A percentile compares a stretch with the other conserved stretches of the same genome.
phyloP scores from a whole-genome alignment of 2,797 vertebrate species.

The Lacerta bilineata region DNA sequence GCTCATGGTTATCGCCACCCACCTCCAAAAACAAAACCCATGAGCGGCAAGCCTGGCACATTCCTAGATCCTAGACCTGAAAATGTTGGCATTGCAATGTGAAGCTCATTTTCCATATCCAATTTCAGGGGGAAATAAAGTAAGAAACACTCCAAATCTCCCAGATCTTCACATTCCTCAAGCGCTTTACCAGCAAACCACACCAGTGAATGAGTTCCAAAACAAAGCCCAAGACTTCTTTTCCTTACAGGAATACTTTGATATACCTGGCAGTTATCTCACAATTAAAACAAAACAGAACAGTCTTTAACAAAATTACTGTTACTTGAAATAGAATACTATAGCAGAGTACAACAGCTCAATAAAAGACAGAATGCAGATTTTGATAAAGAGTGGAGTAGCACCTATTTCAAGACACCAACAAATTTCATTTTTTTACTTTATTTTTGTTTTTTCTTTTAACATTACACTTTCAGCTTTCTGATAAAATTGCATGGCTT shows the following conservation, averaged over 20 bases:
- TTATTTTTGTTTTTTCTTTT: not conserved
- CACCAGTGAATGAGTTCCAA: not conserved
- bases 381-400: not conserved
- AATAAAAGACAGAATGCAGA: not conserved
- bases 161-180: not conserved
- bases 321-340: not conserved
- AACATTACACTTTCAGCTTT: not conserved
- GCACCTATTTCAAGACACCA: not conserved
- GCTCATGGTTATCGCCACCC: too few relatives aligned
- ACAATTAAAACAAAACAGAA: not conserved
- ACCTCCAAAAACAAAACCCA: too few relatives aligned
- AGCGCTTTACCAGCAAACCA: not conserved
- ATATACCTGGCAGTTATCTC: not conserved
- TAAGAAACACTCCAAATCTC: not conserved
- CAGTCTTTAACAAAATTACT: not conserved
- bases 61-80: not conserved
- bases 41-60: not conserved
- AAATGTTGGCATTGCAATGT: not conserved
- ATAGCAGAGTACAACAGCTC: not conserved
- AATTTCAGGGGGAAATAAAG: not conserved
- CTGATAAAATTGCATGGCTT: not conserved
- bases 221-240: not conserved
- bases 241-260: not conserved
- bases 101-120: not conserved
- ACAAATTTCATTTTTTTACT: not conserved